Evolutionary conservation across 2,113 vertebrate species (phyloP).

Genomic region (Ia io): DNA sequence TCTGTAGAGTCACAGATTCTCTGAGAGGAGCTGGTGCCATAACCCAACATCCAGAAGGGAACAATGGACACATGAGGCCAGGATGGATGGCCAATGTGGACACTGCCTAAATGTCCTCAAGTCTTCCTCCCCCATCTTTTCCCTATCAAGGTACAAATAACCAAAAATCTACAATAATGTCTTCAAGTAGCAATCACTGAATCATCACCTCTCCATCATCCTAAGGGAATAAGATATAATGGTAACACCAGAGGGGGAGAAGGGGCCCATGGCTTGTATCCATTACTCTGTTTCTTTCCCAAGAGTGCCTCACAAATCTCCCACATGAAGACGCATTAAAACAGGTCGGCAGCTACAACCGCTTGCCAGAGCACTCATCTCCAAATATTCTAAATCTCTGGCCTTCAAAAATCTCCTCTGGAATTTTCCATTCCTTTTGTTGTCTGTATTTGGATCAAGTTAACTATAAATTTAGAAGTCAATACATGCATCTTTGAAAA

Average conservation of each 20-base stretch:
- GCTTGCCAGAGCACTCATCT: neutral
- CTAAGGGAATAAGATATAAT: neutral
- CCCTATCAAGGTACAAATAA: neutral
- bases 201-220: neutral
- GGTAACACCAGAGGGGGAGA: fast-evolving
- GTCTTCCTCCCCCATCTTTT: neutral
- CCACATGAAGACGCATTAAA: neutral
- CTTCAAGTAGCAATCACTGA: neutral
- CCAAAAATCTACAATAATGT: neutral
- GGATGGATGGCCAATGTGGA: neutral
- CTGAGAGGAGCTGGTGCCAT: neutral
- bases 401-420: neutral
- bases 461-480: constrained; percentile 12
- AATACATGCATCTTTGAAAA: neutral
- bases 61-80: neutral
- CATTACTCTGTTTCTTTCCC: neutral
- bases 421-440: neutral
- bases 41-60: neutral
- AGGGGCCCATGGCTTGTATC: neutral
- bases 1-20: neutral
- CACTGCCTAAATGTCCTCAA: neutral
- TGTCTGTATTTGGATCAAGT: neutral
- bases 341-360: neutral
- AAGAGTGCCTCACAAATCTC: neutral
- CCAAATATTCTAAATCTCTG: neutral